Evolutionary conservation across 2,113 vertebrate species (phyloP).

Genomic region (Platanista minor): DNA sequence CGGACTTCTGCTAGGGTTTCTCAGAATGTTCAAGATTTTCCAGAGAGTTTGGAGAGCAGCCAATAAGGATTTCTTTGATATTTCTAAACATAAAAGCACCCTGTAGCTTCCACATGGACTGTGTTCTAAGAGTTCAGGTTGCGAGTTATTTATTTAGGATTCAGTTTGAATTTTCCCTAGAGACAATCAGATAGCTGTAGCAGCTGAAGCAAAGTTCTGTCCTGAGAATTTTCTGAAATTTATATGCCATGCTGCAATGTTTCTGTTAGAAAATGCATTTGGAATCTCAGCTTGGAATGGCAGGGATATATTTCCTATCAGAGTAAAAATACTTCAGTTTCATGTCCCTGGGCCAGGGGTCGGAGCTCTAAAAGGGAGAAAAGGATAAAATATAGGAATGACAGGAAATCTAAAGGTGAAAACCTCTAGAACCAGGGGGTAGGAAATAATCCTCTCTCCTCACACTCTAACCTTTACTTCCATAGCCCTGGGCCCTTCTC

Average conservation of each 20-base stretch:
- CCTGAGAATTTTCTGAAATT: neutral
- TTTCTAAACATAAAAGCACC: slow-evolving; percentile 11
- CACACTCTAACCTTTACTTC: neutral
- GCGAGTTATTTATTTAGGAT: slow-evolving; percentile 15
- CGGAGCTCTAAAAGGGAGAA: neutral
- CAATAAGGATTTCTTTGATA: slow-evolving; percentile 3
- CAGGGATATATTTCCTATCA: neutral
- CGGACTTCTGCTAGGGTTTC: neutral
- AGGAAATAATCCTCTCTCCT: neutral
- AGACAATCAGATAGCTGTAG: neutral
- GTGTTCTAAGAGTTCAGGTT: neutral
- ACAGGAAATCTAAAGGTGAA: neutral
- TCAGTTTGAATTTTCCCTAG: neutral
- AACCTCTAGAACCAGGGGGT: neutral
- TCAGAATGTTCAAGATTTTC: neutral
- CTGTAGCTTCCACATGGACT: neutral
- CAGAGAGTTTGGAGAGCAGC: neutral
- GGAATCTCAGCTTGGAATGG: neutral
- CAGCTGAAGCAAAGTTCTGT: neutral
- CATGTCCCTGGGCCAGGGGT: neutral
- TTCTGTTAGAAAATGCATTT: neutral
- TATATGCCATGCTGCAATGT: neutral
- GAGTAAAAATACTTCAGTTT: neutral
- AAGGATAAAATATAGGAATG: neutral
- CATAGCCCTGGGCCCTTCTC: neutral